Conservation (phyloP, 2,888 invertebrate species). For the Dascillus cervinus region DNA sequence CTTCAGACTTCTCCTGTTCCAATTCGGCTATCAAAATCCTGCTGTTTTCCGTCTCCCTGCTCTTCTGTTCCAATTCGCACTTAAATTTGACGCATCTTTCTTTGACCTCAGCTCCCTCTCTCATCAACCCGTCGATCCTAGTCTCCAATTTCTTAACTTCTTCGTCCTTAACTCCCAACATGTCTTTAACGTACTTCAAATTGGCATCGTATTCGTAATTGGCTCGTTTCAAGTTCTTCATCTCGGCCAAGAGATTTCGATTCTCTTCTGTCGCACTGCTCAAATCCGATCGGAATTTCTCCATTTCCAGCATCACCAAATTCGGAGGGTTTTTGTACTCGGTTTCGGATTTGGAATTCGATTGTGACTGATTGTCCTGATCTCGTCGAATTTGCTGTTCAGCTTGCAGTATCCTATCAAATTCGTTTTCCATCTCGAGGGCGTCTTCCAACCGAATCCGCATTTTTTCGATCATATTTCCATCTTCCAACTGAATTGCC, state of each 20-base stretch:
- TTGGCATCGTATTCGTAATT: constrained; percentile 26
- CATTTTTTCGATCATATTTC: constrained; percentile 57
- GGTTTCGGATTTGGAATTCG: constrained; percentile 27
- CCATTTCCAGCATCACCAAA: constrained; percentile 24
- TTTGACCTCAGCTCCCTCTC: constrained; percentile 22
- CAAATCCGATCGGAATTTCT: constrained; percentile 23
- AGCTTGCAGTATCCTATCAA: constrained; percentile 52
- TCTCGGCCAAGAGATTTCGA: constrained; percentile 19
- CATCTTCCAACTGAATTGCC: constrained; percentile 54
- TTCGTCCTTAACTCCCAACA: constrained; percentile 21
- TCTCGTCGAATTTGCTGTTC: constrained; percentile 43
- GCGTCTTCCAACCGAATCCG: constrained; percentile 57
- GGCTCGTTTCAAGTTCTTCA: constrained; percentile 23
- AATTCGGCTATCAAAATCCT: constrained; percentile 38
- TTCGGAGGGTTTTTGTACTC: constrained; percentile 33
- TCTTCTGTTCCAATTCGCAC: constrained; percentile 25
- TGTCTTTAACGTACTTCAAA: constrained; percentile 29
- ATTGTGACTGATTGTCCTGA: constrained; percentile 30
- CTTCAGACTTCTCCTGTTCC: constrained; percentile 41
- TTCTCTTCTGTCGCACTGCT: constrained; percentile 23
- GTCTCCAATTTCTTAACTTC: constrained; percentile 27
- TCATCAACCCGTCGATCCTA: constrained; percentile 21
- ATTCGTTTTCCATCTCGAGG: constrained; percentile 55
- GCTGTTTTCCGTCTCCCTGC: constrained; percentile 27
- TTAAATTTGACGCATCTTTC: constrained; percentile 23